Evolutionary conservation across 2,113 vertebrate genomes (phyloP), one percentile per base, ranked within the genome.

Genomic region (Tor tambroides): DNA sequence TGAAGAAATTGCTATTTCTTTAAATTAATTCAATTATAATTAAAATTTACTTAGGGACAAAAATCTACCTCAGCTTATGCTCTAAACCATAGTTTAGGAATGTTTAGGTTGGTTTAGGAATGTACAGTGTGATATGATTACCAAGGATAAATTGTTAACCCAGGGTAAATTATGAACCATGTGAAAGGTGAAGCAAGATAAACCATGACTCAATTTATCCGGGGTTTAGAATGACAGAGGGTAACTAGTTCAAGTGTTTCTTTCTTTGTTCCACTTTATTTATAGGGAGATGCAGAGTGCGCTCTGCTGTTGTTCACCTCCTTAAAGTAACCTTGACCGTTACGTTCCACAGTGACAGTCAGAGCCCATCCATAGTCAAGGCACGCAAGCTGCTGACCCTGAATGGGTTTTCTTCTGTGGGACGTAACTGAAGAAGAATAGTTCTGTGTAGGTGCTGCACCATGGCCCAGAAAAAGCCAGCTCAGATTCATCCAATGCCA

Each of bases 361-460:
- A 30, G 15, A 82, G 15, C 38, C 17, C 61, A 67, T 67, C 61
- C 80, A 65, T 17, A 86, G 72, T 86, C 88, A 21, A 87, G 80
- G 51, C 72, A 85, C 49, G n/a, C 85, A 85, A 35, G n/a, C 26
- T 30, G 72, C 28, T 35, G 43, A 41, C 54, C 21, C 87, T 12
- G 35, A 54, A 69, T 59, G 12, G 38, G 8, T 11, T n/a, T 51
- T 28, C 28, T 54, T 19, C 38, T 14, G 67, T 71, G 15, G 75
- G 61, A 54, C 9, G 1, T 35, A 26, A 17, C 11, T 80, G 32
- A n/a, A 80, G 32, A 63, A 80, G 56, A 26, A 8, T n/a, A 26
- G 12, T 10, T 7, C 11, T 11, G 10, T 38, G 51, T 80, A 59
- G 28, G 15, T 59, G 51, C 21, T 30, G 51, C 3, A 0, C 78